Evolutionary conservation across 2,797 vertebrate genomes (phyloP), one percentile per base, ranked within the genome.

Genomic region (Myiothlypis coronata): DNA sequence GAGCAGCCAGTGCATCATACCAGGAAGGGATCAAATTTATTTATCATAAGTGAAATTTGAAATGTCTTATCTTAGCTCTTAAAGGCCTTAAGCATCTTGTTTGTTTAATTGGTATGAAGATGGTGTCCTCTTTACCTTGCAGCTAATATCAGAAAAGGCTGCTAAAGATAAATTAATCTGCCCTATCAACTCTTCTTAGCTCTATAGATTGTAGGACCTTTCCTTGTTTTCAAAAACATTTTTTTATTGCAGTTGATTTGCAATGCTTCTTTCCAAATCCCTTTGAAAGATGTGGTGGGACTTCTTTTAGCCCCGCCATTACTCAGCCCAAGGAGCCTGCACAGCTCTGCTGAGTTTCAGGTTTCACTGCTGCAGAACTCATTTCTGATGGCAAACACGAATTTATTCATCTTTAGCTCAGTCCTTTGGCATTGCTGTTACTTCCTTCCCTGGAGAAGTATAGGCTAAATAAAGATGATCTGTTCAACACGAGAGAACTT

Each of bases 341-440:
- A 55, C 12, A 2, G 52, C 65, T 75, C 75, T 84, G 67, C 75
- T 24, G 32, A 81, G 76, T 89, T 95, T 94, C 82, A 89, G 57
- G 34, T 97, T 96, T 96, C 60, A 35, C 23, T 89, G 74, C 95
- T 97, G 87, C 64, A 83, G 80, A 91, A 89, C 53, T 91, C 63
- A 77, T 95, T 93, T 91, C 86, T 96, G 90, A 96, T 74, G 74
- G 85, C 80, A 68, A 93, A 86, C 64, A 50, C 0, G 1, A 57
- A 77, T 94, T 89, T 92, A 81, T 88, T 89, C 68, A 63, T 74
- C 93, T 92, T 79, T 80, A 90, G 50, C 64, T 94, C 86, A 89
- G 28, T 72, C 64, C 64, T 83, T 89, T 87, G 85, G 78, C 90
- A 32, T 50, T 56, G 35, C 60, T 87, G 0, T 77, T 68, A 95